A percentile compares a stretch with the other conserved stretches of the same genome.
Evolutionary conservation across 2,797 vertebrate genomes (phyloP).

Genomic region (Semotilus atromaculatus): DNA sequence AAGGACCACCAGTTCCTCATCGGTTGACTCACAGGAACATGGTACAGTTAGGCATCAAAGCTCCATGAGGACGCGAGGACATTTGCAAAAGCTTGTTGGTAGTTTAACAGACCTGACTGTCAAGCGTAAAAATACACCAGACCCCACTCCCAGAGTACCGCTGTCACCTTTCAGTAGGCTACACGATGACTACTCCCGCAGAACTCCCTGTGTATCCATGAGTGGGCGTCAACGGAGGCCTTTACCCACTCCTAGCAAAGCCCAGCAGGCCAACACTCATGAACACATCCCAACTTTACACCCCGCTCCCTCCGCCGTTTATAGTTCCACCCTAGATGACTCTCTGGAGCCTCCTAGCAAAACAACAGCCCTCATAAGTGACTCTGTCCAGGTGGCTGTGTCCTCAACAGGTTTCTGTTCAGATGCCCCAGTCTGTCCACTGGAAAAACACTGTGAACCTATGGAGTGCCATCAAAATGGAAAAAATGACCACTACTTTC

Average conservation of each 20-base stretch:
- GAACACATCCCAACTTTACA: constrained; percentile 40
- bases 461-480: constrained; percentile 46
- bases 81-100: constrained; percentile 87
- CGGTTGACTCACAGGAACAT: constrained; percentile 74
- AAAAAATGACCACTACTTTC: neutral
- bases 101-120: constrained; percentile 84
- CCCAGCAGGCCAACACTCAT: constrained; percentile 42
- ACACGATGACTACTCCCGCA: constrained; percentile 93
- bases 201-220: constrained; percentile 79
- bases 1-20: constrained; percentile 78
- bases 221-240: constrained; percentile 77
- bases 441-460: constrained; percentile 35
- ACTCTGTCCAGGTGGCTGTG: neutral
- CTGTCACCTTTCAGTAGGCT: constrained; percentile 81
- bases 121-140: constrained; percentile 72
- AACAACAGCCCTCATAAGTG: constrained; percentile 45
- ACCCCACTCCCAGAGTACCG: constrained; percentile 62
- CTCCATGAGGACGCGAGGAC: constrained; percentile 79
- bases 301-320: constrained; percentile 31
- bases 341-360: constrained; percentile 52
- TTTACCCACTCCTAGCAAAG: constrained; percentile 62
- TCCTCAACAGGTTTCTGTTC: neutral
- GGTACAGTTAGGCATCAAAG: constrained; percentile 72
- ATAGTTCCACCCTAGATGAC: constrained; percentile 27
- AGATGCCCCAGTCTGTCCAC: neutral